Conservation (phyloP, 2,797 vertebrate genomes). For the Aplochiton taeniatus region DNA sequence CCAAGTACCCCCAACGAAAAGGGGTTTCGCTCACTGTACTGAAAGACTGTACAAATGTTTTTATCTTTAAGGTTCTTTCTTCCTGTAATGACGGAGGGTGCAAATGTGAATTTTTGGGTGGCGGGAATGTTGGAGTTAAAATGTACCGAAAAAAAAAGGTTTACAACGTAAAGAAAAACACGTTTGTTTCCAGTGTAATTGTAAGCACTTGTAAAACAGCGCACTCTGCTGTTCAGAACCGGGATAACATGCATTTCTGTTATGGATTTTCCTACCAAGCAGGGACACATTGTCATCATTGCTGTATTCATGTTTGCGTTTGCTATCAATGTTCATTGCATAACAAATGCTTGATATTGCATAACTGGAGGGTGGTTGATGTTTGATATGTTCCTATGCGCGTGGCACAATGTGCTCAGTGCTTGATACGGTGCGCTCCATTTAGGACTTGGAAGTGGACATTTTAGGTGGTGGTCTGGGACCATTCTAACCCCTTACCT, state of each 20-base stretch:
- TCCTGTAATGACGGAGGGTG: constrained; percentile 17
- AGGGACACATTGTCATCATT: background rate
- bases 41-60: constrained; percentile 15
- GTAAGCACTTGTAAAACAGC: constrained; percentile 37
- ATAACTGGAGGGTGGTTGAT: constrained; percentile 12
- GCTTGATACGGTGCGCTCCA: too few relatives aligned
- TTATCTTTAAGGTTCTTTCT: constrained; percentile 13
- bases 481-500: constrained; percentile 21
- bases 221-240: constrained; percentile 60
- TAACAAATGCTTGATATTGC: constrained; percentile 17
- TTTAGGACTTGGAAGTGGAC: constrained; percentile 22
- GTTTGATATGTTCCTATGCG: background rate
- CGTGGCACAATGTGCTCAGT: too few relatives aligned
- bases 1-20: too few relatives aligned
- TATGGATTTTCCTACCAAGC: background rate
- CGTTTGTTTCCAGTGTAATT: constrained; percentile 8
- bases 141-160: too few relatives aligned
- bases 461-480: constrained; percentile 4
- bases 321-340: background rate
- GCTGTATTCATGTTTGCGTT: background rate
- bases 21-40: too few relatives aligned
- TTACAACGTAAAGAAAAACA: too few relatives aligned
- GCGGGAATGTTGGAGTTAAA: too few relatives aligned
- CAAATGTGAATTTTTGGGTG: constrained; percentile 3
- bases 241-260: constrained; percentile 34